Percentiles rank a stretch among this genome's conserved stretches.
Conservation (phyloP, 2,797 vertebrate species). For the Pangasius sanitwongsei region DNA sequence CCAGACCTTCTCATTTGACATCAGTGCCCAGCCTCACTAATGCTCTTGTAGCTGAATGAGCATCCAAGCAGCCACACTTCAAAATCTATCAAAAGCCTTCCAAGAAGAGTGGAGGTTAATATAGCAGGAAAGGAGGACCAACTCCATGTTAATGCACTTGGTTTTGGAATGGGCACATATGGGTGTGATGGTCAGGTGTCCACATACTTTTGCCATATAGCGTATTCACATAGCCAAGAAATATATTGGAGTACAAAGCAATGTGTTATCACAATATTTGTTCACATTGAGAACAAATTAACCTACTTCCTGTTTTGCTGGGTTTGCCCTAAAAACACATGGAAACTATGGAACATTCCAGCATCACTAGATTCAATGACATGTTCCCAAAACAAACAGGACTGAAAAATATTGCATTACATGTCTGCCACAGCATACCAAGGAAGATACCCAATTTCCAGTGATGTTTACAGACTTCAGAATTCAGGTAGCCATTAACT, state of each 20-base stretch:
- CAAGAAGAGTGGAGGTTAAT: too few species aligned
- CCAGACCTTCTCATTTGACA: too few species aligned
- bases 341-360: neutral
- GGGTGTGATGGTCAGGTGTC: too few species aligned
- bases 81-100: too few species aligned
- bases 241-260: neutral
- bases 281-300: neutral
- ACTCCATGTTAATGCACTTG: too few species aligned
- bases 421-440: neutral
- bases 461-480: neutral
- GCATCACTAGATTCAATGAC: neutral
- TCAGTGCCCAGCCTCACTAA: too few species aligned
- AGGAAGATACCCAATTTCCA: neutral
- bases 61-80: too few species aligned
- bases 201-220: neutral
- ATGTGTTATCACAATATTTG: neutral
- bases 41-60: too few species aligned
- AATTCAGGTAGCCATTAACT: neutral
- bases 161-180: too few species aligned
- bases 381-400: neutral
- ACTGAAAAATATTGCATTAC: neutral
- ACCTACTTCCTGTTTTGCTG: neutral
- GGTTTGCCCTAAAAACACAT: neutral
- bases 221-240: neutral
- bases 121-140: too few species aligned